These are phyloP conservation scores for Oenanthe oenanthe DNA, from an alignment of 2,113 vertebrate genomes.

Conservation along the genomic window DNA sequence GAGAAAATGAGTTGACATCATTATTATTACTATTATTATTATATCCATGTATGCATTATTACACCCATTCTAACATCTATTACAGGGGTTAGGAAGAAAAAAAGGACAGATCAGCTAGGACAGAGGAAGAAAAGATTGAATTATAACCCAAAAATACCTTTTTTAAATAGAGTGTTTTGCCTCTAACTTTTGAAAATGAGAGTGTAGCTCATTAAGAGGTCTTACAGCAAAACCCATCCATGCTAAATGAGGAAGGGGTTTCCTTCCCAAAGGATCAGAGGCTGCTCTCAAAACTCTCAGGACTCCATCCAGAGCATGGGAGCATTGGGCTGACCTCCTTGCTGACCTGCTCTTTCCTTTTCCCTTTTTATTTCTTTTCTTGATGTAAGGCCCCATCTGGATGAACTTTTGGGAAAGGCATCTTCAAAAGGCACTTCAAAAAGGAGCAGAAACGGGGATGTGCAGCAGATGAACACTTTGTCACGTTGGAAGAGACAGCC, in stretches of 20 bases:
- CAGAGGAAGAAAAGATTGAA: neutral
- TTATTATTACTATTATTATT: neutral
- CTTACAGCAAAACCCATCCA: neutral
- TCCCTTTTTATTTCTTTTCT: neutral
- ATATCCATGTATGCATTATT: too few relatives aligned
- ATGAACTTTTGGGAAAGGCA: neutral
- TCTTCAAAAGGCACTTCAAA: neutral
- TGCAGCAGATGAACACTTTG: neutral
- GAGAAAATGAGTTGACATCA: neutral
- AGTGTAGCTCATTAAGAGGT: neutral
- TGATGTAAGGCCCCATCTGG: neutral
- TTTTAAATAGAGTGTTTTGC: neutral
- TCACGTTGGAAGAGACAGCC: neutral
- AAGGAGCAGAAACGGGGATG: neutral
- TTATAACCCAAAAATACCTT: neutral
- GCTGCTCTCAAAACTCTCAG: neutral
- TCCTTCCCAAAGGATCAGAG: neutral
- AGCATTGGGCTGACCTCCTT: accelerated
- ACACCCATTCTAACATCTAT: too few relatives aligned
- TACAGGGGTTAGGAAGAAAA: too few relatives aligned
- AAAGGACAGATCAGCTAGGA: neutral
- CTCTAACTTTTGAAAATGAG: neutral
- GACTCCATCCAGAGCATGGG: neutral
- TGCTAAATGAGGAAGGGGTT: neutral
- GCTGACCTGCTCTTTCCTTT: neutral